Conservation (phyloP, 53 echinoderm and acorn worm genomes). For the Pentamera pediparva region DNA sequence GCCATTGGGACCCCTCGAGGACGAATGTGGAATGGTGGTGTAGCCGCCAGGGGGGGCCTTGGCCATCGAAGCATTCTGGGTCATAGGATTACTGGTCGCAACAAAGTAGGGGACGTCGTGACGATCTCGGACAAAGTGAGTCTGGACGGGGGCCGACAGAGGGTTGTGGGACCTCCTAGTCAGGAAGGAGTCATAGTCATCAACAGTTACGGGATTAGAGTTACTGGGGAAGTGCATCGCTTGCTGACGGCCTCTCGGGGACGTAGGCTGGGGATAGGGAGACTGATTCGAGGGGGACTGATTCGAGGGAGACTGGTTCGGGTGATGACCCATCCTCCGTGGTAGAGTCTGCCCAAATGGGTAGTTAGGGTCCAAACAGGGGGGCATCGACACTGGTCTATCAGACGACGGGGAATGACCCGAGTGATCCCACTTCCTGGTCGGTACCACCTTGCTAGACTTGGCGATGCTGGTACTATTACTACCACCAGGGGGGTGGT, state of each 20-base stretch:
- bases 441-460: slow-evolving; percentile 16
- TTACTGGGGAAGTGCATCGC: slow-evolving; percentile 13
- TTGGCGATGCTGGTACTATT: not conserved
- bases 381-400: slow-evolving; percentile 26
- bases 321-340: not conserved
- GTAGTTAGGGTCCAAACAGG: not conserved
- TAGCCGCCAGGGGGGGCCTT: not conserved
- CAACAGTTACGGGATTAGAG: slow-evolving; percentile 4
- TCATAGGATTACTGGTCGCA: slow-evolving; percentile 48
- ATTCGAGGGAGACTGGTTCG: not conserved
- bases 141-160: slow-evolving; percentile 4
- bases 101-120: slow-evolving; percentile 60
- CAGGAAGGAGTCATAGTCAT: not conserved
- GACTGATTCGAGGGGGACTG: not conserved
- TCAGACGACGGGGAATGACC: not conserved
- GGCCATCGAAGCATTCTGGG: not conserved
- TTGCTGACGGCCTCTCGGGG: no score
- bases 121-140: slow-evolving; percentile 57
- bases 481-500: not conserved
- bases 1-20: not conserved
- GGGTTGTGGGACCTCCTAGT: not conserved
- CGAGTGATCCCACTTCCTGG: not conserved
- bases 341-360: not conserved
- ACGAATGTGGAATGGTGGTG: not conserved
- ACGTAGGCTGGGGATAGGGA: not conserved